Evolutionary conservation across 2,797 vertebrate genomes (phyloP), one percentile per base, ranked within the genome.

Genomic region (Hypotaenidia philippensis): DNA sequence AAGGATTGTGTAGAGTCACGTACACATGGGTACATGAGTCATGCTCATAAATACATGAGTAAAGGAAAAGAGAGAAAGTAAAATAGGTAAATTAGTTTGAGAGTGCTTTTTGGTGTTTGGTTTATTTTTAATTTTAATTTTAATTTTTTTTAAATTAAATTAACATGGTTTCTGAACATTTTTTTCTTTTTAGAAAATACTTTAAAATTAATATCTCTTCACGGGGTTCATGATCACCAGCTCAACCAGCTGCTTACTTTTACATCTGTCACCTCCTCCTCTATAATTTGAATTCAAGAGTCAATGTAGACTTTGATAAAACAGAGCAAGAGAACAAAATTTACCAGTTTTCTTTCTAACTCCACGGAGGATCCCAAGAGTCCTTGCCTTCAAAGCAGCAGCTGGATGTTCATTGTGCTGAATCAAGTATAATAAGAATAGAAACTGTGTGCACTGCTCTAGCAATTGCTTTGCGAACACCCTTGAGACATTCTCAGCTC

Each of bases 371-470:
- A 4, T 92, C 63, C 69, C 74, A 57, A 78, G 77, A 83, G 72
- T 68, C 45, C 56, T 34, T 81, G 45, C 79, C 40, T 57, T 68
- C 72, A 85, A 75, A 91, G 78, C 25, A 82, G 84, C 92, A 94
- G 75, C 83, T 96, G 89, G 59, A 80, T 93, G 47, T 74, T 93
- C 82, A 60, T 60, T 94, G 75, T 85, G 84, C 93, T 93, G 93
- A 85, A 92, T 80, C 71, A 65, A 93, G 88, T 75, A 68, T 88
- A 88, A 93, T 81, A 83, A 91, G 56, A 63, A 49, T 45, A 79
- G 63, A 91, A 90, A 70, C 78, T 66, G 11, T 87, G 71, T 60
- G 66, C 53, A 53, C 38, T 81, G 19, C 72, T 74, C 53, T 83
- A 65, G 83, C 86, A 90, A 72, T 61, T 89, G 45, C 56, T 61